Conservation (phyloP, 1,140 invertebrate species). For the Hermetia illucens region DNA sequence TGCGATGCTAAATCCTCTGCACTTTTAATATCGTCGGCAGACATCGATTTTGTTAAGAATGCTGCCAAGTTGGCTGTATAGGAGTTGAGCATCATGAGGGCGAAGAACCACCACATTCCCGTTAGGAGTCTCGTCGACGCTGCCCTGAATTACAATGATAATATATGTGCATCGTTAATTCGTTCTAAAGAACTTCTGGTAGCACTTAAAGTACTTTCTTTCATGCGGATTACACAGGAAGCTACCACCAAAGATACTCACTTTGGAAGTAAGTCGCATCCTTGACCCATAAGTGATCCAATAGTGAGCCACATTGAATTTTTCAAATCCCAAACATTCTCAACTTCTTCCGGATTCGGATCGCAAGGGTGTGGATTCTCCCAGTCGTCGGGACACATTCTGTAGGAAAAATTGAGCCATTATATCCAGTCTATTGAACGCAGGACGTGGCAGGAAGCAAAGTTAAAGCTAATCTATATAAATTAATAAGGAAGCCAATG, state of each 20-base stretch:
- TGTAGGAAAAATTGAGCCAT: too few relatives aligned
- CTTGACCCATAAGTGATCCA: conserved; percentile 70
- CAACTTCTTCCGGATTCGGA: conserved; percentile 52
- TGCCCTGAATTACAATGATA: too few relatives aligned
- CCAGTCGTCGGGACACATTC: conserved; percentile 77
- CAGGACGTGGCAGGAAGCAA: too few relatives aligned
- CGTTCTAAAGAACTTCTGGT: too few relatives aligned
- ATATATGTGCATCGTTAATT: too few relatives aligned
- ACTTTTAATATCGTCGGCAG: conserved; percentile 68
- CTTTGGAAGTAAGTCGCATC: conserved; percentile 67
- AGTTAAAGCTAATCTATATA: too few relatives aligned
- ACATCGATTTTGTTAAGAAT: conserved; percentile 75
- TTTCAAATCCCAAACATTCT: conserved; percentile 63
- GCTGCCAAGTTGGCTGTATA: conserved; percentile 94
- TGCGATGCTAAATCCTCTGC: conserved; percentile 81
- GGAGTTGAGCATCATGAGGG: conserved; percentile 85
- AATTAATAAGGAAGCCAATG: too few relatives aligned
- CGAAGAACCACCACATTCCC: conserved; percentile 93
- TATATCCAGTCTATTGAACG: too few relatives aligned
- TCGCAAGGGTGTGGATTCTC: conserved; percentile 63
- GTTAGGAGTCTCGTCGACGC: conserved; percentile 67
- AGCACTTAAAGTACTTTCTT: too few relatives aligned
- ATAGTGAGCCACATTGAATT: conserved; percentile 66
- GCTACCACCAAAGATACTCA: too few relatives aligned
- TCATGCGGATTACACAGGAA: too few relatives aligned